Conservation (phyloP, 2,113 vertebrate species). For the zebrafish (Danio rerio) region DNA sequence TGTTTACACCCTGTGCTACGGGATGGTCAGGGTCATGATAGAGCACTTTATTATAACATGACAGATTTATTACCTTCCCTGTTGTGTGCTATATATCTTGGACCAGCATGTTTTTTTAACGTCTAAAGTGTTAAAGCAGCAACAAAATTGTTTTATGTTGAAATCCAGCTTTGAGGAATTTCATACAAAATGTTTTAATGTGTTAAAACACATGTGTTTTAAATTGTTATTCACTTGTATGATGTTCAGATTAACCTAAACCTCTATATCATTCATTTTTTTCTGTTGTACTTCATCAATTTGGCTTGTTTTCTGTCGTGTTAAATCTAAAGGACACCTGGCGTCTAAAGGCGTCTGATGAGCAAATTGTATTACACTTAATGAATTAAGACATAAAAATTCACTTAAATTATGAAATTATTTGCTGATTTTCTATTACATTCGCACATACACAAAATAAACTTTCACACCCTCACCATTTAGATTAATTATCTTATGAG, state of each 20-base stretch:
- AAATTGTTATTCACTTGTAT: slow-evolving; percentile 3
- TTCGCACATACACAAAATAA: not conserved
- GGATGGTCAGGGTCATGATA: not conserved
- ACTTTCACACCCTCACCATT: not conserved
- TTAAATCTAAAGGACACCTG: not conserved
- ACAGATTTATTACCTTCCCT: not conserved
- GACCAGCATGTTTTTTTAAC: not conserved
- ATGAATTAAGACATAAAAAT: slow-evolving; percentile 5
- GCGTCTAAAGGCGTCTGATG: no score
- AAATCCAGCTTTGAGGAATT: not conserved
- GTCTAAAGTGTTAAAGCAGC: not conserved
- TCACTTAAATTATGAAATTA: not conserved
- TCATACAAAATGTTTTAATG: not conserved
- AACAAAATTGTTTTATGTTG: not conserved
- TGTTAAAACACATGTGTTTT: not conserved
- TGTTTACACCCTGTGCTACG: not conserved
- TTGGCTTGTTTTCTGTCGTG: not conserved
- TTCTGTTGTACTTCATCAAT: not conserved
- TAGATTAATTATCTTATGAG: no score
- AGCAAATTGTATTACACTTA: not conserved
- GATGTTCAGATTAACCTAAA: not conserved
- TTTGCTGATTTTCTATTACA: no score
- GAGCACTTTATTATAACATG: not conserved
- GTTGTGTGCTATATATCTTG: not conserved
- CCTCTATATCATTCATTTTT: not conserved